Evolutionary conservation across 2,113 vertebrate species (phyloP).

Genomic region (Nesoenas mayeri): DNA sequence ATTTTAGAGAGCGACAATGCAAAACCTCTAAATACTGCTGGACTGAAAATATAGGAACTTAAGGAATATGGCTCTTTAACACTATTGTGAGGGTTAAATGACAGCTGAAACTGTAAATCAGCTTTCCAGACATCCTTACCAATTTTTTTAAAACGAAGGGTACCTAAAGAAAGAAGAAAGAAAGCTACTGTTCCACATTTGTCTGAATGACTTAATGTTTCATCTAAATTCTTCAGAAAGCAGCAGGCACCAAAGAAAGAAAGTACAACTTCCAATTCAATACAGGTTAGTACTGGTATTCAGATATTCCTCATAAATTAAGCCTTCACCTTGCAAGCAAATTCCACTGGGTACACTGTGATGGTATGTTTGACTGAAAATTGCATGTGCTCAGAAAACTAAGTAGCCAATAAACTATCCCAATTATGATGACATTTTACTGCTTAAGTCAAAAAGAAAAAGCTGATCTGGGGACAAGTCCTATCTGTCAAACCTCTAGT

Average conservation of each 20-base stretch:
- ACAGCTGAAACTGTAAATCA: not conserved
- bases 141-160: not conserved
- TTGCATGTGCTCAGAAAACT: not conserved
- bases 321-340: not conserved
- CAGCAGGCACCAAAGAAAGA: not conserved
- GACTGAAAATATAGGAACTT: not conserved
- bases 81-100: not conserved
- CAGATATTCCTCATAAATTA: not conserved
- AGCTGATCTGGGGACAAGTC: not conserved
- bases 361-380: not conserved
- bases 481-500: not conserved
- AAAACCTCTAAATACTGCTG: not conserved
- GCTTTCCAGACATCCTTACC: not conserved
- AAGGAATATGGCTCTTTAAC: not conserved
- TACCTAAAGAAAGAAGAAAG: not conserved
- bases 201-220: not conserved
- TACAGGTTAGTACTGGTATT: not conserved
- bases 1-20: not conserved
- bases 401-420: not conserved
- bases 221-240: not conserved
- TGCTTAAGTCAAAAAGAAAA: not conserved
- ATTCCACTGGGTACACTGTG: not conserved
- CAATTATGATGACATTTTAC: not conserved
- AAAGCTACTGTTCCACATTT: not conserved
- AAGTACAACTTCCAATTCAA: not conserved